Percentiles rank a stretch among this genome's conserved stretches.
Conservation (phyloP, 2,888 invertebrate species). For the Spilarctia lutea region DNA sequence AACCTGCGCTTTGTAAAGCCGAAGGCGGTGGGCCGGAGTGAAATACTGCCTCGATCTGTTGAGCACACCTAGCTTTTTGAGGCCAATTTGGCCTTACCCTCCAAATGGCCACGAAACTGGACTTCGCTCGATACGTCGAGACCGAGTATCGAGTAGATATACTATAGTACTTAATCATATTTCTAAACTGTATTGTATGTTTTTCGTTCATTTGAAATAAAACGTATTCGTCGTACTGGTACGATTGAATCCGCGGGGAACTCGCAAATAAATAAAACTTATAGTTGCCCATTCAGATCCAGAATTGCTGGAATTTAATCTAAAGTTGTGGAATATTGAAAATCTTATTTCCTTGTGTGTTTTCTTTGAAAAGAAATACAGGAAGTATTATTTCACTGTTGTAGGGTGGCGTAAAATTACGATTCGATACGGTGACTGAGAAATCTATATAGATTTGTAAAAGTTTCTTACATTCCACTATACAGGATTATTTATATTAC, state of each 20-base stretch:
- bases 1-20: too few species aligned
- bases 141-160: too few species aligned
- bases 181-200: not conserved
- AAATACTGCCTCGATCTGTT: too few species aligned
- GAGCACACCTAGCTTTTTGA: too few species aligned
- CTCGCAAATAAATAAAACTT: conserved; percentile 52
- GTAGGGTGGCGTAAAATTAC: too few species aligned
- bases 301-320: conserved; percentile 47
- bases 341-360: conserved; percentile 37
- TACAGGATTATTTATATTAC: not conserved
- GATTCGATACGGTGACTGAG: not conserved
- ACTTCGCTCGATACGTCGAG: too few species aligned
- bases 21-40: too few species aligned
- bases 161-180: not conserved
- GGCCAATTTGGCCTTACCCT: too few species aligned
- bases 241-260: conserved; percentile 41
- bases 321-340: conserved; percentile 49
- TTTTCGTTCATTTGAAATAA: conserved; percentile 12
- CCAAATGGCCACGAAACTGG: too few species aligned
- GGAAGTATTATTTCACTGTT: not conserved
- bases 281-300: conserved; percentile 48
- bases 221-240: conserved; percentile 28
- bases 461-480: not conserved
- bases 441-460: not conserved
- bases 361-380: conserved; percentile 22